Conservation (phyloP, 2,113 vertebrate species). For the Xiphophorus maculatus region DNA sequence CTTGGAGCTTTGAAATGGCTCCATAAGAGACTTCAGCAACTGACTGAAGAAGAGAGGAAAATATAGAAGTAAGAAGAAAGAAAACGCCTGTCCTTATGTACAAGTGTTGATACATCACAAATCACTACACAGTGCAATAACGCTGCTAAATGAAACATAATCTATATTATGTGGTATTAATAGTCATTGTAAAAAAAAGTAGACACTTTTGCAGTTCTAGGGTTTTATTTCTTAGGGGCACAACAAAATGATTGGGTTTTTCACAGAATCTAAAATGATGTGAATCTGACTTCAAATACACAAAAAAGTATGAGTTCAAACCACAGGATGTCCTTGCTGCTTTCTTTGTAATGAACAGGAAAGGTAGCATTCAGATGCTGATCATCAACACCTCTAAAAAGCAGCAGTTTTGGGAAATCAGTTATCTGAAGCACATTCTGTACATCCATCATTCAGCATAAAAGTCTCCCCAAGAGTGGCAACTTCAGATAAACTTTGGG, state of each 20-base stretch:
- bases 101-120: not conserved
- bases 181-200: not conserved
- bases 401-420: no score
- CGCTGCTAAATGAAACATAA: not conserved
- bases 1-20: constrained; percentile 73
- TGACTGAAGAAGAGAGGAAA: constrained; percentile 50
- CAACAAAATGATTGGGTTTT: not conserved
- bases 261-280: no score
- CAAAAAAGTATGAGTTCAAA: no score
- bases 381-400: no score
- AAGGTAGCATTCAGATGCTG: no score
- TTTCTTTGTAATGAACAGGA: no score
- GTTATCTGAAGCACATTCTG: no score
- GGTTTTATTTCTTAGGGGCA: not conserved
- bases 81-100: not conserved
- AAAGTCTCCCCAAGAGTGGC: no score
- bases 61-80: not conserved
- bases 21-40: constrained; percentile 84
- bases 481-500: no score
- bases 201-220: not conserved
- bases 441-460: no score
- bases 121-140: not conserved
- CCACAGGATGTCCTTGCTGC: no score
- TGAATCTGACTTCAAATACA: no score
- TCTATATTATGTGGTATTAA: not conserved